These are phyloP conservation scores for Nipponia nippon DNA, from an alignment of 2,113 vertebrate species.

Conservation along the genomic window DNA sequence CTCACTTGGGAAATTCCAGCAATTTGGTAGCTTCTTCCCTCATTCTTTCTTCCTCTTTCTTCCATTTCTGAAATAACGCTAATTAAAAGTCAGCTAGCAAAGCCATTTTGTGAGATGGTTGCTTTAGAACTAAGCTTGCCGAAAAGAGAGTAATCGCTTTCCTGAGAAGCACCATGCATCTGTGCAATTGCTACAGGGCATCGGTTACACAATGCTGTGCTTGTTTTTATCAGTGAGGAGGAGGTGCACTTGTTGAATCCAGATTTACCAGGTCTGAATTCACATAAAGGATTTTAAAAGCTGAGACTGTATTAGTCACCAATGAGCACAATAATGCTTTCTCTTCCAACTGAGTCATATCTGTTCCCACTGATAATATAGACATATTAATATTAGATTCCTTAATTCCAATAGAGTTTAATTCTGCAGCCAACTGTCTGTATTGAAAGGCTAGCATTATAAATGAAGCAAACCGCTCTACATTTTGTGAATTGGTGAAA, in stretches of 20 bases:
- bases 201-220: neutral
- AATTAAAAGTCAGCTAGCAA: slow-evolving; percentile 11
- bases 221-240: neutral
- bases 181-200: neutral
- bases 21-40: neutral
- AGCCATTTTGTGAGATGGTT: neutral
- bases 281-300: slow-evolving; percentile 3
- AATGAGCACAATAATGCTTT: neutral
- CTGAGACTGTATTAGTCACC: slow-evolving; percentile 28
- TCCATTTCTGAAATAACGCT: neutral
- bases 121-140: slow-evolving; percentile 7
- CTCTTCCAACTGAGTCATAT: slow-evolving; percentile 19
- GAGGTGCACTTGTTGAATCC: neutral
- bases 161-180: neutral
- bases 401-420: slow-evolving; percentile 4
- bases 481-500: neutral
- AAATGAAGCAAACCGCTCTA: neutral
- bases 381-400: neutral
- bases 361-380: neutral
- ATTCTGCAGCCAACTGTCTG: neutral
- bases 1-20: neutral
- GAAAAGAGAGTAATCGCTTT: neutral
- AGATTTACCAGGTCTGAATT: slow-evolving; percentile 7
- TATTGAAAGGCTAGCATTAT: neutral
- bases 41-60: neutral